A percentile compares a stretch with the other conserved stretches of the same genome.
Evolutionary conservation across 2,888 invertebrate genomes (phyloP).

Genomic region (Parnassius apollo): DNA sequence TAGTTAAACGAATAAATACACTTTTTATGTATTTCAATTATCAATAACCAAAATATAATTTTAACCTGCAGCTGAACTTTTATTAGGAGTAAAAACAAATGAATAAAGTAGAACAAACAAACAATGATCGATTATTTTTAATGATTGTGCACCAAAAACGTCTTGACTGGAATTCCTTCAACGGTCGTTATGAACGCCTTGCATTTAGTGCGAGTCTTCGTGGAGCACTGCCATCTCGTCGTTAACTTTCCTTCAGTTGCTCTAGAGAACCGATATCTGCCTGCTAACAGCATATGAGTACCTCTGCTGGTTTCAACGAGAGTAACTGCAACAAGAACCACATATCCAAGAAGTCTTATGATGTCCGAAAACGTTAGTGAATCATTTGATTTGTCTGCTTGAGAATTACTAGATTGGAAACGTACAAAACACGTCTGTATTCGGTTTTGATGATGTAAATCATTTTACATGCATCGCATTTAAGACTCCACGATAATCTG

Average conservation of each 20-base stretch:
- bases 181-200: constrained; percentile 18
- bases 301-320: constrained; percentile 28
- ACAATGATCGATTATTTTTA: background rate
- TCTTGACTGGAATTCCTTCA: constrained; percentile 2
- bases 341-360: background rate
- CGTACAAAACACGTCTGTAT: too few relatives aligned
- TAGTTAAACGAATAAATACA: too few relatives aligned
- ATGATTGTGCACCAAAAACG: constrained; percentile 17
- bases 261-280: constrained; percentile 34
- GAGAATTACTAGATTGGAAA: too few relatives aligned
- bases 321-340: constrained; percentile 29
- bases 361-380: background rate
- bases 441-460: too few relatives aligned
- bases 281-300: constrained; percentile 31
- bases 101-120: background rate
- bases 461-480: too few relatives aligned
- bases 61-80: too few relatives aligned
- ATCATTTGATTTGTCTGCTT: too few relatives aligned
- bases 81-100: too few relatives aligned
- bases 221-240: constrained; percentile 51
- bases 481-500: too few relatives aligned
- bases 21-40: too few relatives aligned
- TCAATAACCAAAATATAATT: too few relatives aligned
- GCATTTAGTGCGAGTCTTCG: constrained; percentile 35
- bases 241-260: constrained; percentile 32